These are phyloP conservation scores for Gastrophryne carolinensis DNA, from an alignment of 2,797 vertebrate genomes.

Conservation along the genomic window DNA sequence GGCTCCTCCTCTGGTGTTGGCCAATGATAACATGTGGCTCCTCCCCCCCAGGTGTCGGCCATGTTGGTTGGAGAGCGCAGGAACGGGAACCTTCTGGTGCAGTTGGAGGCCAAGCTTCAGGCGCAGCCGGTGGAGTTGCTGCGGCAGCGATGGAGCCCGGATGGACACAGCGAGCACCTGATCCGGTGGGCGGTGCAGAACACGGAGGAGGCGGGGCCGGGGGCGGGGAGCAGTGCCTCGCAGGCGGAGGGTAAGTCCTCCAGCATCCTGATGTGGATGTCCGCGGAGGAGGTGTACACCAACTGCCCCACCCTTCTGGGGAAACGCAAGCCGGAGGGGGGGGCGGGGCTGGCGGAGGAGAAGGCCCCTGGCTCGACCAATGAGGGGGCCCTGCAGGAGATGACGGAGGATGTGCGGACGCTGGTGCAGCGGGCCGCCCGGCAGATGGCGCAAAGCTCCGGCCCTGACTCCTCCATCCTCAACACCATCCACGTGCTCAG, in stretches of 20 bases:
- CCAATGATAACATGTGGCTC: background rate
- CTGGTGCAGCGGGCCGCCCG: slow-evolving; percentile 82
- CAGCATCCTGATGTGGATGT: slow-evolving; percentile 93
- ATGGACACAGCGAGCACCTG: slow-evolving; percentile 83
- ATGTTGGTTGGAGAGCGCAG: slow-evolving; percentile 85
- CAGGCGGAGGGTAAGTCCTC: slow-evolving; percentile 70
- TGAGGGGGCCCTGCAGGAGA: slow-evolving; percentile 80
- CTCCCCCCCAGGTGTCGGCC: background rate
- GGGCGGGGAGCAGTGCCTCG: slow-evolving; percentile 48
- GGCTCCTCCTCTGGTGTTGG: background rate
- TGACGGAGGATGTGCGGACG: slow-evolving; percentile 87
- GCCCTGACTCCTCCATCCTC: slow-evolving; percentile 74
- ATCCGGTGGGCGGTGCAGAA: slow-evolving; percentile 83
- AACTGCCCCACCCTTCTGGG: slow-evolving; percentile 85
- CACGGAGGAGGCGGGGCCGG: slow-evolving; percentile 66
- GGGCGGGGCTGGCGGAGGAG: slow-evolving; percentile 59
- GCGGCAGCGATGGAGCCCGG: slow-evolving; percentile 80
- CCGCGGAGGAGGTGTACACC: slow-evolving; percentile 85
- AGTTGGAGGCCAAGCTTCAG: slow-evolving; percentile 79
- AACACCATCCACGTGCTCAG: slow-evolving; percentile 91
- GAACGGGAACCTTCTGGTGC: slow-evolving; percentile 80
- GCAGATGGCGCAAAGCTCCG: slow-evolving; percentile 77
- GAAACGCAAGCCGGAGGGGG: slow-evolving; percentile 69
- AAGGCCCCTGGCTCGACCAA: slow-evolving; percentile 60
- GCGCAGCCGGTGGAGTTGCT: slow-evolving; percentile 87